These are phyloP conservation scores for Hemibagrus guttatus DNA, from an alignment of 2,797 vertebrate species.

Conservation along the genomic window DNA sequence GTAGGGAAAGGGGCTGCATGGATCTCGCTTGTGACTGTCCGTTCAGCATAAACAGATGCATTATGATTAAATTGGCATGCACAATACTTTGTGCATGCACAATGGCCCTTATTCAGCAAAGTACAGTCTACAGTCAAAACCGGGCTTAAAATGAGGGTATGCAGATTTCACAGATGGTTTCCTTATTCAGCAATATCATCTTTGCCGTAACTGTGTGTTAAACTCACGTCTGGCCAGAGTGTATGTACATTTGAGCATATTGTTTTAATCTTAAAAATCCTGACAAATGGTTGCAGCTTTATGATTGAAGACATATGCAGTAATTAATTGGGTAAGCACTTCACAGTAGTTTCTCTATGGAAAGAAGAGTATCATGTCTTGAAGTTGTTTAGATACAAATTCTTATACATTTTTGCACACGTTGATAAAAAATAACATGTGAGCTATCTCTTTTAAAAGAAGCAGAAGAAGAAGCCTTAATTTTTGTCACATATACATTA, in stretches of 20 bases:
- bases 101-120: neutral
- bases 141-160: neutral
- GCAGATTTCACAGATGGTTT: neutral
- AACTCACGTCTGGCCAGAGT: conserved; percentile 21
- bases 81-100: neutral
- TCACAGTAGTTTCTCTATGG: neutral
- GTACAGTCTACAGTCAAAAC: neutral
- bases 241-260: neutral
- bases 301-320: neutral
- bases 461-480: no score
- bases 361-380: neutral
- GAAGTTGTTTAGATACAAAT: no score
- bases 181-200: conserved; percentile 31
- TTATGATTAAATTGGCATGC: conserved; percentile 1
- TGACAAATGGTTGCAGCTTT: neutral
- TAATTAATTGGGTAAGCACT: no score
- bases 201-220: neutral
- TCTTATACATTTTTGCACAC: neutral
- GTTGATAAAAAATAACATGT: neutral
- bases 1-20: neutral
- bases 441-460: neutral
- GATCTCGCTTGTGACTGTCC: neutral
- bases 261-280: neutral
- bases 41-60: neutral
- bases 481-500: no score